Evolutionary conservation across 2,888 invertebrate species (phyloP), one percentile per base, ranked within the genome.

Genomic region (Dyspetes luteomarginatus): DNA sequence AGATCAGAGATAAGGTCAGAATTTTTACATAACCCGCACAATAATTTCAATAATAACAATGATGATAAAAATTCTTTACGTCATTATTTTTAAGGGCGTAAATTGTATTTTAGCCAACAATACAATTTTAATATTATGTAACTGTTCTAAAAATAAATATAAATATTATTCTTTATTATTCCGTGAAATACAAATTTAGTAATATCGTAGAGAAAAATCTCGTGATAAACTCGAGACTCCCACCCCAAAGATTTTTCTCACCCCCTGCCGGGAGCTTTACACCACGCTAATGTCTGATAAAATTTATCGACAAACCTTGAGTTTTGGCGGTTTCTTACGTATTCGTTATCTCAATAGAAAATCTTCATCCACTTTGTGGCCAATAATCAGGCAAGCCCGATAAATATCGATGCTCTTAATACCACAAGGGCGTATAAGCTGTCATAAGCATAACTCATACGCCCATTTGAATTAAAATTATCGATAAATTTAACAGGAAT

Each of bases 1-100:
- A 98, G 93, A 99, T 99, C 93, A 95, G 99, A 93, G 98, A 99
- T 94, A 99, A 99, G 97, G 99, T 99, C 92, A 92, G 94, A 83
- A 48, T 36, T 36, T 36, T 12, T 1, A 36, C 12, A 36, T 12
- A 1, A 12, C 36, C 36, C 36, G 36, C 36, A 12, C 2, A n/a
- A n/a, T n/a, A n/a, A n/a, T n/a, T n/a, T n/a, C n/a, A n/a, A n/a
- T n/a, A n/a, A n/a, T n/a, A 36, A 36, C 36, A 12, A 12, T 36
- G 2, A 36, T 36, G 3, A 36, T 9, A 36, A 12, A 12, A 36
- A 36, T 36, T 9, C 7, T 12, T 36, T 12, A 36, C 12, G 9
- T 30, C 30, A 9, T 30, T 30, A 30, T 30, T 30, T 9, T 30
- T 30, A 30, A 1, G 4, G 0, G 4, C 9, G 3, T 30, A 7